phyloP scores from a whole-genome alignment of 2,797 vertebrate species.

The Bovichtus diacanthus region DNA sequence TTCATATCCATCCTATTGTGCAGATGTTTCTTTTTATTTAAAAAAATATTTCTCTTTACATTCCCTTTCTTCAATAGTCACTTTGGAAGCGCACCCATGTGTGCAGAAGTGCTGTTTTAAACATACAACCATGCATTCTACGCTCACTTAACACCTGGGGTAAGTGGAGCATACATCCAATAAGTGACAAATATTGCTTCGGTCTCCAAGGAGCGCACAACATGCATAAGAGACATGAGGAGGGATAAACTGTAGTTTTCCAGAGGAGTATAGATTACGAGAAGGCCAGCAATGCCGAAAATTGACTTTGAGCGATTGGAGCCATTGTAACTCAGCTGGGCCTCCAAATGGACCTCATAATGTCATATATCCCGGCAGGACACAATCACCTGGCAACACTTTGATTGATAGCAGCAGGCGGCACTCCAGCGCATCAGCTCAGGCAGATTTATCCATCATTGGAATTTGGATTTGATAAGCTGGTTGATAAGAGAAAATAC shows the following conservation, averaged over 20 bases:
- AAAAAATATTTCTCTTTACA: slow-evolving; percentile 5
- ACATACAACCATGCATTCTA: not conserved
- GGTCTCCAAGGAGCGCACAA: slow-evolving; percentile 12
- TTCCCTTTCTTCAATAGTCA: not conserved
- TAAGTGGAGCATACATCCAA: slow-evolving; percentile 20
- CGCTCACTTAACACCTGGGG: not conserved
- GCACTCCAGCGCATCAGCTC: slow-evolving; percentile 66
- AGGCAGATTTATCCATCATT: slow-evolving; percentile 83
- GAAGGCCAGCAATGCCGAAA: slow-evolving; percentile 39
- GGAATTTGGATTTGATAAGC: slow-evolving; percentile 80
- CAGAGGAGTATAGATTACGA: slow-evolving; percentile 31
- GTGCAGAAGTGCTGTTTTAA: slow-evolving; percentile 8
- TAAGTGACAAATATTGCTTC: slow-evolving; percentile 35
- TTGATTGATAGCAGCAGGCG: slow-evolving; percentile 75
- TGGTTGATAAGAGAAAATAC: slow-evolving; percentile 74
- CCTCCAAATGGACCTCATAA: slow-evolving; percentile 77
- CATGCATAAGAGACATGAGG: slow-evolving; percentile 3
- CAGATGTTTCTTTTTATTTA: not conserved
- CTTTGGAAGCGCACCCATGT: slow-evolving; percentile 13
- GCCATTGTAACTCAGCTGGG: slow-evolving; percentile 73
- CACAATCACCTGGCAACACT: slow-evolving; percentile 77
- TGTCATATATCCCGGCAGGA: slow-evolving; percentile 70
- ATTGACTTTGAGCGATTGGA: slow-evolving; percentile 76
- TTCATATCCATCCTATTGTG: slow-evolving; percentile 8
- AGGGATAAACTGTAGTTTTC: slow-evolving; percentile 35